Evolutionary conservation across 2,797 vertebrate genomes (phyloP), one percentile per base, ranked within the genome.

Genomic region (Amphiprion clarkii): DNA sequence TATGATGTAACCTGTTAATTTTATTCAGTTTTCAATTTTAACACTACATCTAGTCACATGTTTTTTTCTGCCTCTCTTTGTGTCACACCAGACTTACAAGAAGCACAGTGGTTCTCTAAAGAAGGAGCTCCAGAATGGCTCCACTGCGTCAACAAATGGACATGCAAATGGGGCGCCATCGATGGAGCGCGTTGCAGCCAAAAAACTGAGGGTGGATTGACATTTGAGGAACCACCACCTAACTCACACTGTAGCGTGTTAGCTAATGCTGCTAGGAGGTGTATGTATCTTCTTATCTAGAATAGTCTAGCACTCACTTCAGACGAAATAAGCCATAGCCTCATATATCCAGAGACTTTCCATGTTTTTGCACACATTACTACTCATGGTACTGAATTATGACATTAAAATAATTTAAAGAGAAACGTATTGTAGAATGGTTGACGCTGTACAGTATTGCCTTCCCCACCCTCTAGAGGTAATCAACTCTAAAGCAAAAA

Each of bases 201-300:
- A 95, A 85, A 99, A 98, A 87, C 94, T 94, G 78, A 94, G 96
- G 70, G 91, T 95, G 90, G 97, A 98, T 92, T 99, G 90, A 95
- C 72, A 39, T 60, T 59, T 68, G 52, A 71, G 74, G 74, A 83
- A 36, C 10, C 60, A 13, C 46, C 72, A 21, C 29, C 39, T 17
- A 9, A 46, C 74, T 83, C 60, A 70, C 55, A 71, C 58, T 68
- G 56, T 88, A 84, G 77, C n/a, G 69, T 78, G 63, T 84, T 76
- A 85, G 79, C 74, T 78, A 74, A 81, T 82, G 85, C 87, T 88
- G 87, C 88, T 88, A 79, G 81, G 70, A 76, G 78, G 64, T 68
- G 66, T 66, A 67, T 64, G 31, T 73, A 75, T 88, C 79, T 78
- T 86, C 63, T 79, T 63, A 76, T 78, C 71, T 85, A 91, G 83